Conservation (phyloP, 2,113 vertebrate species). For the Columba janthina region DNA sequence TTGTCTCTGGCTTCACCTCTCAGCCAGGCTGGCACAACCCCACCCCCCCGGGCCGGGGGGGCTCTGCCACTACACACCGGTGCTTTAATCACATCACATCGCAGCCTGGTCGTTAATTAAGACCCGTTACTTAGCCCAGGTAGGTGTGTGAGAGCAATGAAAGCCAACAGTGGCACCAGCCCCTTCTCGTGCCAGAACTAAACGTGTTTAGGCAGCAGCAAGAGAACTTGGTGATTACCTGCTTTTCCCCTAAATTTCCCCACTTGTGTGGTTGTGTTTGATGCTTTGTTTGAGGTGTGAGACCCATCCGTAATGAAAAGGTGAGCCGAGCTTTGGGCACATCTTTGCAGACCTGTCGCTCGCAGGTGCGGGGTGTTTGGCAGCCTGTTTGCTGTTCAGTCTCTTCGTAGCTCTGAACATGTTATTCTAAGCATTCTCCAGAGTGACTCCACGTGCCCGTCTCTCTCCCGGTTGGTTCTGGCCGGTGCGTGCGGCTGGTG, state of each 20-base stretch:
- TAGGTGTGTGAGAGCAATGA: background rate
- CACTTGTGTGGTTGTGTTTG: too few species aligned
- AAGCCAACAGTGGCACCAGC: background rate
- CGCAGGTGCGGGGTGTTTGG: accelerated
- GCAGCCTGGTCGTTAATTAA: background rate
- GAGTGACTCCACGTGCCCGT: accelerated
- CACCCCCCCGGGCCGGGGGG: too few species aligned
- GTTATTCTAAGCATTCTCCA: accelerated
- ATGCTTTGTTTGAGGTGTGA: background rate
- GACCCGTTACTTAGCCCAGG: background rate
- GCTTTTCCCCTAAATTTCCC: background rate
- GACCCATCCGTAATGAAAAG: background rate
- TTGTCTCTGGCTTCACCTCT: too few species aligned
- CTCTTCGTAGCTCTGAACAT: accelerated
- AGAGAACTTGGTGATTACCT: background rate
- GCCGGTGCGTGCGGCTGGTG: accelerated
- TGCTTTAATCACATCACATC: background rate
- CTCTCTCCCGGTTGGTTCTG: background rate
- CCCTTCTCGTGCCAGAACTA: accelerated
- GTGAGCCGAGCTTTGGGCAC: background rate
- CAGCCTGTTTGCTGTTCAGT: too few species aligned
- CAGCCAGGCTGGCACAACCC: too few species aligned
- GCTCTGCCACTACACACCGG: background rate
- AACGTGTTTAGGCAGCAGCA: accelerated
- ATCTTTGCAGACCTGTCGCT: background rate